These are phyloP conservation scores for Diorhabda sublineata DNA, from an alignment of 1,140 invertebrate species.

Conservation along the genomic window DNA sequence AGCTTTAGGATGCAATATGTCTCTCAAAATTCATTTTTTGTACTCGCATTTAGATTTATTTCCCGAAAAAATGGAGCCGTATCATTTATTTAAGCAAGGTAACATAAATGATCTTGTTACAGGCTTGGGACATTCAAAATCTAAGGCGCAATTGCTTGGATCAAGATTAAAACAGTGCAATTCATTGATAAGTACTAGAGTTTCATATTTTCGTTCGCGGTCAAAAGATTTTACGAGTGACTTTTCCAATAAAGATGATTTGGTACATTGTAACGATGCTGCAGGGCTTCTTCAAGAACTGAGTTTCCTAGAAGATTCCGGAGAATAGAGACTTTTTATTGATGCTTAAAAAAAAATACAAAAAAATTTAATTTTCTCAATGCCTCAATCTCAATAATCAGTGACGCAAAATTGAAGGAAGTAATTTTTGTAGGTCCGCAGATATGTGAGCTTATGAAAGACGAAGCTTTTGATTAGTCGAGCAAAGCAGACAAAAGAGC, in stretches of 20 bases:
- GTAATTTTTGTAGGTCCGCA: too few species aligned
- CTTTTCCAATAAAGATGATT: constrained; percentile 17
- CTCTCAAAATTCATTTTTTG: too few species aligned
- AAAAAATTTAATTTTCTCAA: not conserved
- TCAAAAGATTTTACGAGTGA: constrained; percentile 12
- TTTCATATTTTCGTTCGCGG: constrained; percentile 7
- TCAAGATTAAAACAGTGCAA: constrained; percentile 5
- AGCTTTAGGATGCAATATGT: too few species aligned
- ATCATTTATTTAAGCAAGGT: constrained; percentile 5
- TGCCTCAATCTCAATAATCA: too few species aligned
- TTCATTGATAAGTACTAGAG: not conserved
- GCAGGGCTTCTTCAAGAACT: constrained; percentile 17
- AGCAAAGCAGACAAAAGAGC: too few species aligned
- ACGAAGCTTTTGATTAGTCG: too few species aligned
- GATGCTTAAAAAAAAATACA: constrained; percentile 18
- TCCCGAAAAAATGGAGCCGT: too few species aligned
- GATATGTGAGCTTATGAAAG: too few species aligned
- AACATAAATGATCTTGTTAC: constrained; percentile 1
- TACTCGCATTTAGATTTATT: too few species aligned
- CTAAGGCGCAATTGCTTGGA: constrained; percentile 10
- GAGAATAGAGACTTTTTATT: constrained; percentile 19
- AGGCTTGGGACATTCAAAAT: not conserved
- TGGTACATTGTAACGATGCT: constrained; percentile 17
- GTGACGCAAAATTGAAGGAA: too few species aligned
- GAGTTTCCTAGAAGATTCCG: constrained; percentile 9